Evolutionary conservation across 2,113 vertebrate species (phyloP), one percentile per base, ranked within the genome.

Genomic region (Lepisosteus oculatus): DNA sequence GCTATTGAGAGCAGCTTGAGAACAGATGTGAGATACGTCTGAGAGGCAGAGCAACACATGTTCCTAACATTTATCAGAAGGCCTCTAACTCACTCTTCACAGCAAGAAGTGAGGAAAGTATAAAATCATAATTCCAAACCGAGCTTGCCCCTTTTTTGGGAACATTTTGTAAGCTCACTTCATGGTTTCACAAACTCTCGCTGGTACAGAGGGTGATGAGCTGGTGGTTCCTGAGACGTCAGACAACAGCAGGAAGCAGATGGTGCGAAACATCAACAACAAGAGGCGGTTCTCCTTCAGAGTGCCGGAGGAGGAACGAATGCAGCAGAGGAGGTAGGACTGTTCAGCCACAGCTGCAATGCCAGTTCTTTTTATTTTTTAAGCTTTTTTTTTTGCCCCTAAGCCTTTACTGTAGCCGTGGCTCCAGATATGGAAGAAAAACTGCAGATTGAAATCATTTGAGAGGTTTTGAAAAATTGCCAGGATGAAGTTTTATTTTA

Each of bases 181-280:
- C 43, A 6, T 44, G 43, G 11, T 15, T 11, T 57, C 9, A n/a
- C 15, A 43, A 43, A 11, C 14, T 70, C 0, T 79, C 80, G 57
- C 6, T 84, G 66, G 74, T 86, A 45, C 88, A 99, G 97, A 99
- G 88, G 97, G 96, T 0, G 97, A 99, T 29, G 97, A 99, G 78
- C 89, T 99, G 74, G 95, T 98, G 15, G 96, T 99, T 74, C 97
- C 97, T 0, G 97, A 99, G 85, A 98, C 96, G 1, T 97, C 95
- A 0, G 97, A 99, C 86, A 96, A 97, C 83, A 99, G 97, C 88
- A 91, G 96, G 83, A 99, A 99, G 85, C 97, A 99, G 86, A 94
- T 99, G 97, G 95, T 99, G 70, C 93, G 97, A 74, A 99, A 91
- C 85, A 94, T 97, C 79, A 98, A 95, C 92, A 99, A 96, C 85